Conservation (phyloP, 2,888 invertebrate species). For the Diarsia dahlii region DNA sequence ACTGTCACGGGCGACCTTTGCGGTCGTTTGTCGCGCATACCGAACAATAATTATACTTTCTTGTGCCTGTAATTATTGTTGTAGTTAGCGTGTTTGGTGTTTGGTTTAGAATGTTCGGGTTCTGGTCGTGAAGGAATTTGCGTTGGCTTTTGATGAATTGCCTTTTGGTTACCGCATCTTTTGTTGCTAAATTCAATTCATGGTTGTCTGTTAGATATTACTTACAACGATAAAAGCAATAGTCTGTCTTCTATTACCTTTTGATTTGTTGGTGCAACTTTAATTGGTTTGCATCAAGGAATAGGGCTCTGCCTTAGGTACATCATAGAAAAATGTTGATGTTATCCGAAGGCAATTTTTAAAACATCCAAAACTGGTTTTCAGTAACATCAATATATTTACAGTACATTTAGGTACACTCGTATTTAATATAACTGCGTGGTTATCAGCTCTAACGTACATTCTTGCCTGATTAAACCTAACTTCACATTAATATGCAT, state of each 20-base stretch:
- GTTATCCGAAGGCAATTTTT: neutral
- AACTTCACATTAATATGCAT: neutral
- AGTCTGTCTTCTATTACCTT: neutral
- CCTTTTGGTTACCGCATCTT: neutral
- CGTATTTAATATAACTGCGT: neutral
- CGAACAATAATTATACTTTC: conserved; percentile 65
- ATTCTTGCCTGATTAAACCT: neutral
- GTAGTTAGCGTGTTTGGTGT: conserved; percentile 55
- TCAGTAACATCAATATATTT: no score
- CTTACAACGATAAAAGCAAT: neutral
- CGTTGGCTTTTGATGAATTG: conserved; percentile 25
- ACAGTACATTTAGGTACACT: no score
- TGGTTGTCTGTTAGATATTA: neutral
- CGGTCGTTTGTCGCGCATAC: conserved; percentile 67
- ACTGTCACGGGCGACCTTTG: conserved; percentile 73
- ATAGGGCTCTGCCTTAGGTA: neutral
- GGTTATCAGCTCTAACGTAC: neutral
- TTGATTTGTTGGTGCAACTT: neutral
- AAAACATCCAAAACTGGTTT: no score
- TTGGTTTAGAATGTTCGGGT: conserved; percentile 42
- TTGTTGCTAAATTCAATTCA: neutral
- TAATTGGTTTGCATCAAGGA: neutral
- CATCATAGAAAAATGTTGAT: neutral
- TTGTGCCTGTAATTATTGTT: conserved; percentile 58
- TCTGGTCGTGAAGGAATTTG: conserved; percentile 27